phyloP scores from a whole-genome alignment of 2,888 invertebrate species.

The Oligia latruncula region DNA sequence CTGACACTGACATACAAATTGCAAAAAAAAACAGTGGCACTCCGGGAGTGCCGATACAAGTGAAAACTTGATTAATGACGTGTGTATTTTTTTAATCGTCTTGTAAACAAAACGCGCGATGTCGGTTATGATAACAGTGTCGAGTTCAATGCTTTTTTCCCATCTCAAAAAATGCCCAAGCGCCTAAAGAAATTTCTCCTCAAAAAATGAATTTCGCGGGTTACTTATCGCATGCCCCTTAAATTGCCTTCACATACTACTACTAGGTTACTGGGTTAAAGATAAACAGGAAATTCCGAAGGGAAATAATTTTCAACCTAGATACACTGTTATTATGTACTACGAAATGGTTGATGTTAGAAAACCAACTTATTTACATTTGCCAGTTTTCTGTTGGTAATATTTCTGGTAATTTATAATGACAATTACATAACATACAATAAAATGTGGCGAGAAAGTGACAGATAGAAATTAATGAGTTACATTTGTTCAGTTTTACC shows the following conservation, averaged over 20 bases:
- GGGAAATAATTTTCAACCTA: constrained; percentile 3
- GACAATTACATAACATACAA: constrained; percentile 20
- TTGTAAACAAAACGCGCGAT: too few species aligned
- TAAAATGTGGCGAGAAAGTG: constrained; percentile 16
- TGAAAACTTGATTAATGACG: too few species aligned
- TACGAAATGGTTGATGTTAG: background rate
- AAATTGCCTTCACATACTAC: constrained; percentile 6
- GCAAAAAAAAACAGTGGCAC: too few species aligned
- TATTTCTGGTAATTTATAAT: constrained; percentile 2
- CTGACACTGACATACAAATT: too few species aligned
- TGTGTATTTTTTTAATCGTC: too few species aligned
- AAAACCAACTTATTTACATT: background rate
- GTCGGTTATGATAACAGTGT: too few species aligned
- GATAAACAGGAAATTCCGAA: constrained; percentile 5
- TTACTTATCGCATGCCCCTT: too few species aligned
- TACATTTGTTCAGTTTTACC: background rate
- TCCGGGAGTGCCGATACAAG: too few species aligned
- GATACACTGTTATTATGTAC: background rate
- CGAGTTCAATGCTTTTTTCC: too few species aligned
- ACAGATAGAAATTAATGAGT: constrained; percentile 1
- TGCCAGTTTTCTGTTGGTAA: background rate
- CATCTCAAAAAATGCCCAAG: too few species aligned
- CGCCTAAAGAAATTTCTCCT: too few species aligned
- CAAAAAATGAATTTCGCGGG: too few species aligned
- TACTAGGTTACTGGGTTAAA: constrained; percentile 9